Conservation (phyloP, 2,113 vertebrate genomes). For the Protobothrops mucrosquamatus region DNA sequence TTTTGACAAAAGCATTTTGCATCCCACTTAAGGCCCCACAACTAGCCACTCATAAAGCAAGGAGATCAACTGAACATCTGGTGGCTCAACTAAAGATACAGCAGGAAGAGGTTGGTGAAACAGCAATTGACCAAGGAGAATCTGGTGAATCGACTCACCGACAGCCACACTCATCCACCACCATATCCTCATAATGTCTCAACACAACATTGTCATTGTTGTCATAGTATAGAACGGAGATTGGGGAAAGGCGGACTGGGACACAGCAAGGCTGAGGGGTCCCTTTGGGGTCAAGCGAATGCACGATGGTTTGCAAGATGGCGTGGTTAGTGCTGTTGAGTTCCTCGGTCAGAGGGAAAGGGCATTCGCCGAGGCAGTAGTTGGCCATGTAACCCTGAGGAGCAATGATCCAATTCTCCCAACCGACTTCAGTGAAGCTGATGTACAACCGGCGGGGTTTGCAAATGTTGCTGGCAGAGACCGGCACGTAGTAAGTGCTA, state of each 20-base stretch:
- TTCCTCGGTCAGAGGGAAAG: conserved; percentile 81
- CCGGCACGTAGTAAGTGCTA: neutral
- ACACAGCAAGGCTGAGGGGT: conserved; percentile 89
- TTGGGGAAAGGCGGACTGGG: conserved; percentile 85
- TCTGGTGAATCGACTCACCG: conserved; percentile 63
- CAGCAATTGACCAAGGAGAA: neutral
- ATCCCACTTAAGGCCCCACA: neutral
- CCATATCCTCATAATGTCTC: conserved; percentile 93
- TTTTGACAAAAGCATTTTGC: neutral
- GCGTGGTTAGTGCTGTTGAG: conserved; percentile 92
- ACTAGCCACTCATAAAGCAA: neutral
- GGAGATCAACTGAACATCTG: neutral
- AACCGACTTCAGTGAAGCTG: conserved; percentile 91
- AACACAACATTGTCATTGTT: conserved; percentile 94
- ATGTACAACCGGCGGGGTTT: conserved; percentile 85
- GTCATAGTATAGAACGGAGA: conserved; percentile 96
- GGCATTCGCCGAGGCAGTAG: conserved; percentile 89
- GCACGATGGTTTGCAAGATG: conserved; percentile 89
- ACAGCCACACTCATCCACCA: conserved; percentile 94
- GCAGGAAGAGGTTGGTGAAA: neutral
- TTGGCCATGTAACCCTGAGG: conserved; percentile 93
- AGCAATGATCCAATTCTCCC: conserved; percentile 96
- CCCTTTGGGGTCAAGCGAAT: conserved; percentile 77
- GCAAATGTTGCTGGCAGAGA: conserved; percentile 73
- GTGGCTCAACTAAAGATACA: neutral